phyloP scores from a whole-genome alignment of 2,113 vertebrate species.

The Ceyx cyanopectus region DNA sequence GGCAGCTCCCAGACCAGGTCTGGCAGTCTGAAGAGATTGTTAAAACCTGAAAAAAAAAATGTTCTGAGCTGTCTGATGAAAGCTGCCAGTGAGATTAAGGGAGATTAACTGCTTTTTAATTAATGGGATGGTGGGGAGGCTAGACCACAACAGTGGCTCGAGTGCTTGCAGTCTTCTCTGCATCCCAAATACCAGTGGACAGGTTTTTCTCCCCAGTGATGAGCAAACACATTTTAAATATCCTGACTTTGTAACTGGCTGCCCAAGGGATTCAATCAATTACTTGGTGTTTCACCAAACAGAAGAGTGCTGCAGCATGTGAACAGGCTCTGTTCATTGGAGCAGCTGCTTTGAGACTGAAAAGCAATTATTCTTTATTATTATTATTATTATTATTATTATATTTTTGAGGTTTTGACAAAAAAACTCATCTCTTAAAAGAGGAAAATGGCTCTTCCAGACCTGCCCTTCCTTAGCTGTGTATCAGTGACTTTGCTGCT shows the following conservation, averaged over 20 bases:
- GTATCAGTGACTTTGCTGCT: neutral
- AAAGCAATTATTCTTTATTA: neutral
- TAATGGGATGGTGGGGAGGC: neutral
- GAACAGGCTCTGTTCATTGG: neutral
- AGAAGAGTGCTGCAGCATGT: neutral
- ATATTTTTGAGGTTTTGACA: neutral
- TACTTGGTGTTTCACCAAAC: neutral
- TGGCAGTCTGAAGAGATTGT: neutral
- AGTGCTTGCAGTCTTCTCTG: neutral
- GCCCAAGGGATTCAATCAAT: neutral
- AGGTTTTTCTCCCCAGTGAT: neutral
- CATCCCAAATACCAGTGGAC: neutral
- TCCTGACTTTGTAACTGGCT: neutral
- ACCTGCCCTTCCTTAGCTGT: neutral
- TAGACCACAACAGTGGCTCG: neutral
- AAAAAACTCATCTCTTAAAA: neutral
- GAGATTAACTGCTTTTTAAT: conserved; percentile 23
- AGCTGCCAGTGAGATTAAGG: neutral
- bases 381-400: neutral
- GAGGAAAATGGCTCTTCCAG: neutral
- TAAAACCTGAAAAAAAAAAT: neutral
- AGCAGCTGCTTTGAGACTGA: neutral
- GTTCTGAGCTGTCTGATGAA: neutral
- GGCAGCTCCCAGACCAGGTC: neutral
- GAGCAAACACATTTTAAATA: conserved; percentile 4